Evolutionary conservation across 2,888 invertebrate genomes (phyloP), one percentile per base, ranked within the genome.

Genomic region (Scaptodrosophila latifasciaeformis): DNA sequence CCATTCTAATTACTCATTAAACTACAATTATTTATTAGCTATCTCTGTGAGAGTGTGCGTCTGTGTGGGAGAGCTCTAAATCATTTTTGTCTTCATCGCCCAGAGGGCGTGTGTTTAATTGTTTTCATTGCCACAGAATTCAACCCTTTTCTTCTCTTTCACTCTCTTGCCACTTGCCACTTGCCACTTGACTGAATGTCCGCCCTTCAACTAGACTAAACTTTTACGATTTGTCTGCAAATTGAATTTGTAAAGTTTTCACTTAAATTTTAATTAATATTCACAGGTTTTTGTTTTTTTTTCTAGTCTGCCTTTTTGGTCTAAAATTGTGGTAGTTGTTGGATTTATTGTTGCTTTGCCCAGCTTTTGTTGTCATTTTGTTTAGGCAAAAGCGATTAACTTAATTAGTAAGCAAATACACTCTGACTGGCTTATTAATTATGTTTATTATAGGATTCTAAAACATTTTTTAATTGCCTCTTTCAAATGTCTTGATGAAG

Each of bases 1-100:
- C 9, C 43, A 30, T 65, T 57, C 55, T 62, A 62, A 79, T 76
- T 78, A 64, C 58, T 67, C 54, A 72, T 75, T 65, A 76, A 81
- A 65, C 61, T 63, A 47, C 63, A 71, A 81, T 79, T 65, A 81
- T 71, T 59, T 54, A 51, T 45, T 51, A 18, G 17, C 2, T 37
- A 17, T 13, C 18, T 10, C 47, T 47, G 40, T 46, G 46, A 31
- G 31, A 35, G 37, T 13, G 15, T 52, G 31, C 43, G 27, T 31
- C 39, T 49, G 43, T 43, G 18, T 27, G 34, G 29, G 54, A n/a
- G 17, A 18, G 65, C 50, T 34, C 60, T 67, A 81, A 72, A 79
- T 71, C 81, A 81, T 70, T 81, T 54, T 40, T n/a, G 49, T 53
- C 37, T 30, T 58, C 45, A 52, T 12, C 12, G 43, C 61, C 59